Percentiles rank a stretch among this genome's conserved stretches.
Evolutionary conservation across 2,888 invertebrate species (phyloP).

Genomic region (Poecilus cupreus): DNA sequence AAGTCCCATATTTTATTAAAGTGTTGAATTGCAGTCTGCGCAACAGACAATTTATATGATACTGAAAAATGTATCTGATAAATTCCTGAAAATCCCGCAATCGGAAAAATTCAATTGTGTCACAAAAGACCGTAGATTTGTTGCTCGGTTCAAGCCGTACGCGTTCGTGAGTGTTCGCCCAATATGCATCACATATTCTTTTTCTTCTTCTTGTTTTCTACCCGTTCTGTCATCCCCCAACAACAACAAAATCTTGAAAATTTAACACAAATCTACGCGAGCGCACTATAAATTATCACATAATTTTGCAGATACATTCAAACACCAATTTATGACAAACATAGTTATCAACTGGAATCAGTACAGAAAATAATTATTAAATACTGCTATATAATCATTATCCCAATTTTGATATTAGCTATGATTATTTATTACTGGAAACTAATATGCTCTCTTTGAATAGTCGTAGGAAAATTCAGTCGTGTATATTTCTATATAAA

Average conservation of each 20-base stretch:
- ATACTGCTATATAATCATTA: too few relatives aligned
- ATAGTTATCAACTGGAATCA: too few relatives aligned
- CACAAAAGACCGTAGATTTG: constrained; percentile 56
- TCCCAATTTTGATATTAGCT: too few relatives aligned
- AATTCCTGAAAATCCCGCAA: constrained; percentile 55
- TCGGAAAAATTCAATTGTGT: constrained; percentile 56
- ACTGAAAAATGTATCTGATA: constrained; percentile 58
- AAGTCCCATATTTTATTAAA: background rate
- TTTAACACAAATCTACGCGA: background rate
- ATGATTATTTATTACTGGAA: too few relatives aligned
- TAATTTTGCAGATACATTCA: too few relatives aligned
- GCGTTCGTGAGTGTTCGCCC: background rate
- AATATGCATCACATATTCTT: background rate
- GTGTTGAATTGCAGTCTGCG: background rate
- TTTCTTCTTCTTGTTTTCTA: background rate
- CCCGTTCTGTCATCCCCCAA: background rate
- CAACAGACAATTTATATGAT: constrained; percentile 37
- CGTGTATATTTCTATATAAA: too few relatives aligned
- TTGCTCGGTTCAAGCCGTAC: constrained; percentile 41
- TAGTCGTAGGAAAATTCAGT: too few relatives aligned
- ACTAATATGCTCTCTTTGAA: too few relatives aligned
- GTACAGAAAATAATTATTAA: too few relatives aligned
- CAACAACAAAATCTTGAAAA: background rate
- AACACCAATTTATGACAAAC: too few relatives aligned
- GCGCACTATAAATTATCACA: too few relatives aligned